phyloP scores from a whole-genome alignment of 2,888 invertebrate genomes.

The Eupeodes luniger region DNA sequence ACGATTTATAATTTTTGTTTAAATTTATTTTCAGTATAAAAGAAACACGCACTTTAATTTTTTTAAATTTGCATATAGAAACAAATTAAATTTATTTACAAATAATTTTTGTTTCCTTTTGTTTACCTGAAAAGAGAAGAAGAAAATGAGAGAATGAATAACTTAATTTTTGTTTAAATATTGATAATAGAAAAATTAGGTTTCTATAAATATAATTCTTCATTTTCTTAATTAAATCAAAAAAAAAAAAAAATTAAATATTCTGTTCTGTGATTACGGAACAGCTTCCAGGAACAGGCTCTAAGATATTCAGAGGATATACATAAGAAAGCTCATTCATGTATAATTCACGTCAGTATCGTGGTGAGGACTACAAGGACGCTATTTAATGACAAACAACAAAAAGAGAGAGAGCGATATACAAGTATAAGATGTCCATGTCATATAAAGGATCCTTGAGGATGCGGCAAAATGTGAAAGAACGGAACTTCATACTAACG shows the following conservation, averaged over 20 bases:
- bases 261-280: not conserved
- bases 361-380: too few species aligned
- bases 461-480: constrained; percentile 7
- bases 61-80: constrained; percentile 18
- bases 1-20: constrained; percentile 7
- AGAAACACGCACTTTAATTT: constrained; percentile 2
- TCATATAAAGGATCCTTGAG: constrained; percentile 33
- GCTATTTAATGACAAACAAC: constrained; percentile 15
- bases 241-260: not conserved
- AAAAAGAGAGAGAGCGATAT: not conserved
- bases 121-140: constrained; percentile 62
- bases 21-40: not conserved
- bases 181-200: constrained; percentile 19
- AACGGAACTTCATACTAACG: not conserved
- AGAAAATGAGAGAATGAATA: not conserved
- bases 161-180: constrained; percentile 4
- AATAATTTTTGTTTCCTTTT: constrained; percentile 11
- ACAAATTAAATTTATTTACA: constrained; percentile 32
- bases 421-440: too few species aligned
- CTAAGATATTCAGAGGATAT: not conserved
- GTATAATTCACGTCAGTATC: constrained; percentile 42
- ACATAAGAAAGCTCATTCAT: not conserved
- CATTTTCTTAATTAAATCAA: constrained; percentile 1
- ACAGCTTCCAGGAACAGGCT: not conserved
- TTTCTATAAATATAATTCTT: not conserved